phyloP scores from a whole-genome alignment of 2,113 vertebrate genomes.

The Paramisgurnus dabryanus region DNA sequence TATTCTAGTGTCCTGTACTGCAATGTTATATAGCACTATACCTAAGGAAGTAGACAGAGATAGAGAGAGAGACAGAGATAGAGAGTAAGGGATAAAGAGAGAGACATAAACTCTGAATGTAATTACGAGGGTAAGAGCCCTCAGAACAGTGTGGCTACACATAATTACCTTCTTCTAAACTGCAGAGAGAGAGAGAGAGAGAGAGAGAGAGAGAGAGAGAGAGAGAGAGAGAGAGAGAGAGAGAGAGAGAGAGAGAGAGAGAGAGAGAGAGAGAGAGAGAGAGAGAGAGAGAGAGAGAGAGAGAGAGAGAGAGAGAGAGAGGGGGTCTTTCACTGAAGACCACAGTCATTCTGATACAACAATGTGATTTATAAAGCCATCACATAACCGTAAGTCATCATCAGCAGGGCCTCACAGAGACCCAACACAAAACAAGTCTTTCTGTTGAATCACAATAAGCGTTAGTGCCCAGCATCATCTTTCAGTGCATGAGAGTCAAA shows the following conservation, averaged over 20 bases:
- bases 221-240: conserved; percentile 5
- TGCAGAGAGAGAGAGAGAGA: conserved; percentile 60
- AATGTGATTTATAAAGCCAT: conserved; percentile 67
- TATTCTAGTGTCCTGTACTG: background rate
- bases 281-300: background rate
- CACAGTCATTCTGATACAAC: conserved; percentile 41
- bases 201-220: conserved; percentile 40
- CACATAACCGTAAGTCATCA: conserved; percentile 57
- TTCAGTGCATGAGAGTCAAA: background rate
- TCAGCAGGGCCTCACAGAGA: conserved; percentile 34
- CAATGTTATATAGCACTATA: background rate
- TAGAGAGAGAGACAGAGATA: background rate
- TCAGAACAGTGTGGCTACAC: conserved; percentile 26
- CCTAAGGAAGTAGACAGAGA: background rate
- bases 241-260: conserved; percentile 3
- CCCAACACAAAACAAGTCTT: conserved; percentile 32
- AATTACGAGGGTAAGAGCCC: conserved; percentile 1
- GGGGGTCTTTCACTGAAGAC: conserved; percentile 27
- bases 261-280: conserved; percentile 58
- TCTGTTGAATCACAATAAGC: conserved; percentile 59
- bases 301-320: background rate
- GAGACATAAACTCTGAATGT: conserved; percentile 15
- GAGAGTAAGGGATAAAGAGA: background rate
- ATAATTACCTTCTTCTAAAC: conserved; percentile 71
- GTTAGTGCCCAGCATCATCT: background rate